Evolutionary conservation across 2,113 vertebrate species (phyloP), one percentile per base, ranked within the genome.

Genomic region (Andinoacara biseriatus): DNA sequence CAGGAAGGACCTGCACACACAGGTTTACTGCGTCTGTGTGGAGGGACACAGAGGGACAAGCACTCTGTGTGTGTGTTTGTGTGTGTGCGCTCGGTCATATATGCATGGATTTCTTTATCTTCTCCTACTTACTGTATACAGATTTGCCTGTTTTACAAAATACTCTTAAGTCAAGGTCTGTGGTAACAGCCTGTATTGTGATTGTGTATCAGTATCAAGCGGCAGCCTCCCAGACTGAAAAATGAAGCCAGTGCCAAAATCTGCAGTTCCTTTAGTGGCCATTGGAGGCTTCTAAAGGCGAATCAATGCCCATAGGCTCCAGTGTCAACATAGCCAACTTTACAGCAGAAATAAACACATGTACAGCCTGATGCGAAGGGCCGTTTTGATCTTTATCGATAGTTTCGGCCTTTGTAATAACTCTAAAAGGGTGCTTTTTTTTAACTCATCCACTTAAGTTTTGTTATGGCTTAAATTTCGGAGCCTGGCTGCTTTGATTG

Each of bases 21-120:
- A 82, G 78, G 52, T 84, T 72, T 58, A 58, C 67, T 62, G 22
- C 86, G 79, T 87, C 61, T 58, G 78, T 56, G n/a, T n/a, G n/a
- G 31, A 18, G 77, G 65, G 60, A 58, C 76, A n/a, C 81, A 60
- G 18, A 86, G n/a, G 13, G 62, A 65, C n/a, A 43, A 57, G 14
- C 40, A 49, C 63, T 0, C 4, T 46, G 62, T 38, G 38, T 46
- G 43, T 13, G 43, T 46, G 43, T 46, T 22, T 67, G 14, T 46
- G 62, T 40, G 2, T 14, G 13, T 5, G 43, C 4, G 43, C 13
- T 2, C 17, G 2, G 15, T 52, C 5, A 18, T 52, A 17, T 52
- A 17, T 49, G 46, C 15, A 52, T 49, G 46, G 20, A 46, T 1
- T 54, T 72, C 26, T 54, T 72, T n/a, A 72, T 33, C 46, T 31